Evolutionary conservation across 2,797 vertebrate genomes (phyloP), one percentile per base, ranked within the genome.

Genomic region (Cirrhinus molitorella): DNA sequence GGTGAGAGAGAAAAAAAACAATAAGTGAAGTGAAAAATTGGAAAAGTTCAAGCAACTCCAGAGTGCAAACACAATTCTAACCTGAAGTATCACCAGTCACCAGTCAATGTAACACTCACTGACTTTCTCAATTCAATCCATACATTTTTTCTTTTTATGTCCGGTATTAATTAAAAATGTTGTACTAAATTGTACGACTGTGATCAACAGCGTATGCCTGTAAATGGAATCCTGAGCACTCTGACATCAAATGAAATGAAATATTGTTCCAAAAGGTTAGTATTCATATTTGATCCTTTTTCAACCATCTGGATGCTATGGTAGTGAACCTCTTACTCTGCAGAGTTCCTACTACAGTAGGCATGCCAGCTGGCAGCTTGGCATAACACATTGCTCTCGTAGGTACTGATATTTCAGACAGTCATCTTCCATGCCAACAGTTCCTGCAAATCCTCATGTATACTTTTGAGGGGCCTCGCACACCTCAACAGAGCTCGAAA

Each of bases 281-380:
- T 75, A 61, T 80, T 80, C 31, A 51, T 25, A 47, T 61, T 63
- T 65, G 47, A 31, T 70, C 66, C 53, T 28, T 61, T 73, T 68
- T 57, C 43, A 68, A 61, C 79, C 79, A 76, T 74, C 83, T 80
- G 70, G 78, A 1, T 12, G 43, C 67, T n/a, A 67, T 17, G 45
- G 7, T 31, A 76, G 34, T 34, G 47, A 85, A 85, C 51, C 14
- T 81, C 79, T 70, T 81, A 31, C 79, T 57, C 65, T 75, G 37
- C 70, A 59, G 31, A 71, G 81, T 40, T 82, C 45, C 47, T 72
- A n/a, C 67, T 12, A 13, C 17, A 83, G 73, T 37, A 34, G 81
- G n/a, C 28, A 67, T 88, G 92, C 94, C 93, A 92, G 89, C 88
- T 93, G 93, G 93, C 93, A 84, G 80, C 82, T 89, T 93, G 92